A percentile compares a stretch with the other conserved stretches of the same genome.
Conservation (phyloP, 64 coral and sea anemone genomes). For the Actinia tenebrosa region DNA sequence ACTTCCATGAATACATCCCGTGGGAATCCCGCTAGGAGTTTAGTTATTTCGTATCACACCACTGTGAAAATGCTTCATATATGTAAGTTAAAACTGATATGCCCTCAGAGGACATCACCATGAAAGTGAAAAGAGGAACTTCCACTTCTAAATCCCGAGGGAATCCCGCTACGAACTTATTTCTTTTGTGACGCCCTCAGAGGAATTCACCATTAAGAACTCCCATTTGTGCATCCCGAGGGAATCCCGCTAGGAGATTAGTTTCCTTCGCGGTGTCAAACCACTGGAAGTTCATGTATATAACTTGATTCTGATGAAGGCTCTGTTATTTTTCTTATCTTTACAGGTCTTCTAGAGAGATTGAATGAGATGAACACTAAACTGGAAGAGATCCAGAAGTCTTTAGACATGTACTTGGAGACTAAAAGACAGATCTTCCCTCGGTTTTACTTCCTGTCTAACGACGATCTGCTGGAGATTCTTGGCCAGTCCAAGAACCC, state of each 20-base stretch:
- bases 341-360: conserved; percentile 84
- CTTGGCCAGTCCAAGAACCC: conserved; percentile 99
- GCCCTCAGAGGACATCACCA: too few relatives aligned
- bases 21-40: too few relatives aligned
- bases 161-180: too few relatives aligned
- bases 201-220: conserved; percentile 73
- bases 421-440: conserved; percentile 98
- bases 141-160: too few relatives aligned
- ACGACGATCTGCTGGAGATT: conserved; percentile 97
- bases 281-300: background rate
- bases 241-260: too few relatives aligned
- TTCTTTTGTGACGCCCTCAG: conserved; percentile 35
- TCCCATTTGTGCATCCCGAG: background rate
- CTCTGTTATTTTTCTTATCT: background rate
- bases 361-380: conserved; percentile 98
- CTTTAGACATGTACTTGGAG: conserved; percentile 95
- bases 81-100: too few relatives aligned
- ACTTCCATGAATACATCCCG: background rate
- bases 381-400: conserved; percentile 98
- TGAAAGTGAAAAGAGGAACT: too few relatives aligned
- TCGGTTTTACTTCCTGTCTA: conserved; percentile 96
- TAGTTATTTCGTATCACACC: background rate
- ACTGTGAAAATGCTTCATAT: background rate
- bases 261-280: background rate
- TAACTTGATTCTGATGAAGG: too few relatives aligned